Evolutionary conservation across 37 sponge, comb jelly and placozoan genomes (phyloP).

Genomic region (Chondrosia reniformis): DNA sequence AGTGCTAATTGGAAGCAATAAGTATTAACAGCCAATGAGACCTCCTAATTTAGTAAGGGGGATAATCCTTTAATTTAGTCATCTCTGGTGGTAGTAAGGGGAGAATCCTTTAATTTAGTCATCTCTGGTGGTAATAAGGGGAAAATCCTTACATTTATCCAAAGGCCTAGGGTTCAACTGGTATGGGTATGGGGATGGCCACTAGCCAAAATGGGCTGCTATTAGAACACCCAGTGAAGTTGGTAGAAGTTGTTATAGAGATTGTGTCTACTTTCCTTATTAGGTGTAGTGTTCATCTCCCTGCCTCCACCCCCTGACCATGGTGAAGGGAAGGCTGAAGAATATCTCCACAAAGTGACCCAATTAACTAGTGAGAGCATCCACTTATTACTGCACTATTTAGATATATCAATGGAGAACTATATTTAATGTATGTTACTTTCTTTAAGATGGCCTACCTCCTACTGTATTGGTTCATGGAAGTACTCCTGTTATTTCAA

Average conservation of each 20-base stretch:
- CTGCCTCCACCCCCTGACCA: constrained; percentile 38
- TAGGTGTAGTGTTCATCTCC: constrained; percentile 55
- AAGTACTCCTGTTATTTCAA: constrained; percentile 67
- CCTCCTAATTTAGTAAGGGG: neutral
- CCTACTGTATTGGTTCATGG: constrained; percentile 80
- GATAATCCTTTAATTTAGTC: too few relatives aligned
- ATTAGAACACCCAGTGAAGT: too few relatives aligned
- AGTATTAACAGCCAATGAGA: neutral
- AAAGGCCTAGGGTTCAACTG: too few relatives aligned
- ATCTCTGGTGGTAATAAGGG: too few relatives aligned
- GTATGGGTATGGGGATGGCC: too few relatives aligned
- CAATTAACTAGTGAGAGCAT: neutral
- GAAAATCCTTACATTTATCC: too few relatives aligned
- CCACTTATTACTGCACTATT: neutral
- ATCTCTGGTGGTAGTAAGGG: too few relatives aligned
- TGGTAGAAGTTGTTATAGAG: too few relatives aligned
- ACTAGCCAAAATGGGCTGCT: too few relatives aligned
- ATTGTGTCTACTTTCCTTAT: neutral
- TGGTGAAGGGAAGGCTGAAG: neutral
- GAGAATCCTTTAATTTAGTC: too few relatives aligned
- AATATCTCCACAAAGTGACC: constrained; percentile 3
- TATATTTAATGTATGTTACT: neutral
- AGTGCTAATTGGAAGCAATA: neutral
- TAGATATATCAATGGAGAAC: neutral
- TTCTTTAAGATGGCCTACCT: constrained; percentile 45